These are phyloP conservation scores for Trichonephila clavata DNA, from an alignment of 1,140 invertebrate species.

Conservation along the genomic window DNA sequence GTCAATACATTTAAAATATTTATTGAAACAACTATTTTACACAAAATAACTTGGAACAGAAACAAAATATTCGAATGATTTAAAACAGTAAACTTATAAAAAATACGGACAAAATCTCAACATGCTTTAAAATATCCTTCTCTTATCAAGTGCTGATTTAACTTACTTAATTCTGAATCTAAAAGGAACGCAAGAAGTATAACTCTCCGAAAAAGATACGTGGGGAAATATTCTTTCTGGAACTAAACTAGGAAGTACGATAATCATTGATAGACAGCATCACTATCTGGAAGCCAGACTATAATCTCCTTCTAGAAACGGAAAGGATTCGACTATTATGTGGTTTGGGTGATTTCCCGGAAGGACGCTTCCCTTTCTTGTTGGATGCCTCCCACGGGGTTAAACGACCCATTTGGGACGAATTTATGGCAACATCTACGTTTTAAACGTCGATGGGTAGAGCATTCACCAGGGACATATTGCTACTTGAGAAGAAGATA, in stretches of 20 bases:
- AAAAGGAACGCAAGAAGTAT: background rate
- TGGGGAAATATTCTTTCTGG: background rate
- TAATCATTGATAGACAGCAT: conserved; percentile 19
- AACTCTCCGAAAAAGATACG: background rate
- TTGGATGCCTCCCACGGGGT: background rate
- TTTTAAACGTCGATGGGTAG: conserved; percentile 41
- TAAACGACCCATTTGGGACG: background rate
- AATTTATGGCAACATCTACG: conserved; percentile 60
- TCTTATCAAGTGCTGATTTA: too few species aligned
- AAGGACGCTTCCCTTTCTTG: background rate
- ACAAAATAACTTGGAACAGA: too few species aligned
- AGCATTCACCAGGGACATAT: conserved; percentile 20
- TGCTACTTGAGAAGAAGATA: background rate
- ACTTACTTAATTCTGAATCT: background rate
- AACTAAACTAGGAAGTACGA: background rate
- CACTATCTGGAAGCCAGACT: background rate
- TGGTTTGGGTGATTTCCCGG: conserved; percentile 50
- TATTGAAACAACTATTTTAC: too few species aligned
- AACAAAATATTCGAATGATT: too few species aligned
- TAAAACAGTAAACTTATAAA: too few species aligned
- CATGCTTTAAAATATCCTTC: too few species aligned
- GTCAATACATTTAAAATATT: too few species aligned
- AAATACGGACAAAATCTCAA: too few species aligned
- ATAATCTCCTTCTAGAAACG: background rate
- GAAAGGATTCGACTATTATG: conserved; percentile 27